Conservation (phyloP, 2,888 invertebrate species). For the Fissipunctia ypsillon region DNA sequence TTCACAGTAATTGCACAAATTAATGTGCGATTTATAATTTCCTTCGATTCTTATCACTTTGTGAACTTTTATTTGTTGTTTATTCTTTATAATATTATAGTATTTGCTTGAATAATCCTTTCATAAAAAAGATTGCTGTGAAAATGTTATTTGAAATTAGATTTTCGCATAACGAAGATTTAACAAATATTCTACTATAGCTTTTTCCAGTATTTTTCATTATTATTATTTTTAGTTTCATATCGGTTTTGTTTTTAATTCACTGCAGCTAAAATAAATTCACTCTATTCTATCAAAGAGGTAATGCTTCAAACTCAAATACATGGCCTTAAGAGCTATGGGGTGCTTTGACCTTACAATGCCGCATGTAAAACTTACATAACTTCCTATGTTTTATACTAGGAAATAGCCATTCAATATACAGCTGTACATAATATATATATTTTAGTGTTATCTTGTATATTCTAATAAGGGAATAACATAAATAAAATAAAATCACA, state of each 20-base stretch:
- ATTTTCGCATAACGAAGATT: too few relatives aligned
- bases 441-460: too few relatives aligned
- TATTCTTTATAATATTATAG: background rate
- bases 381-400: background rate
- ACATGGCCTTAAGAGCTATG: too few relatives aligned
- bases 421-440: too few relatives aligned
- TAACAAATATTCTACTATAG: too few relatives aligned
- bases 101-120: background rate
- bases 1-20: slow-evolving; percentile 25
- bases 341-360: background rate
- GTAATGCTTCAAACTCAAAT: background rate
- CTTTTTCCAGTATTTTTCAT: background rate
- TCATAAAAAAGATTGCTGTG: background rate
- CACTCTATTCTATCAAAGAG: background rate
- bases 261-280: background rate
- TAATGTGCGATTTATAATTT: background rate
- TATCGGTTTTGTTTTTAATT: background rate
- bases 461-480: too few relatives aligned
- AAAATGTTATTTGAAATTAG: too few relatives aligned
- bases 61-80: too few relatives aligned
- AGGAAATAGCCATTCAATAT: slow-evolving; percentile 18
- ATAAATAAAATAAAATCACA: too few relatives aligned
- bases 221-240: background rate
- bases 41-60: background rate
- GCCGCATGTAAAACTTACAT: background rate